These are phyloP conservation scores for Heliangelus exortis DNA, from an alignment of 2,797 vertebrate species.

Conservation along the genomic window DNA sequence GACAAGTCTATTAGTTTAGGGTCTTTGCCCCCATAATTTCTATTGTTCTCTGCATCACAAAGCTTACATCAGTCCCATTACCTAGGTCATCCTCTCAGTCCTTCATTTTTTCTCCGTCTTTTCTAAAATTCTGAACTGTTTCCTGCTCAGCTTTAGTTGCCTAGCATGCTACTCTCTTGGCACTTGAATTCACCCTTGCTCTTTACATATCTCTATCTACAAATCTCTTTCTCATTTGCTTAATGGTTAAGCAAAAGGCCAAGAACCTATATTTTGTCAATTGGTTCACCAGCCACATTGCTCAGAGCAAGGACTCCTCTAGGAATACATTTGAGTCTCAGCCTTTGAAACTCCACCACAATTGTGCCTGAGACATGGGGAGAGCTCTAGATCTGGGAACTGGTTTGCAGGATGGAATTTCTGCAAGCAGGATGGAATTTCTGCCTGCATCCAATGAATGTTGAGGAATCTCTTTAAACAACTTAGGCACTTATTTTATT, in stretches of 20 bases:
- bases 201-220: neutral
- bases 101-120: neutral
- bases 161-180: neutral
- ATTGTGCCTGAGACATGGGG: neutral
- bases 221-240: neutral
- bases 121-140: neutral
- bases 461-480: neutral
- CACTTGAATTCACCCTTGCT: neutral
- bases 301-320: neutral
- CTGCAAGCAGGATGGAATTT: neutral
- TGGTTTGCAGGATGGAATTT: neutral
- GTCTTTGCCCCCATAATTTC: neutral
- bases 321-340: neutral
- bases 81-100: neutral
- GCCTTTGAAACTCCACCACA: neutral
- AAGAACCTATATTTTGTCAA: neutral
- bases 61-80: neutral
- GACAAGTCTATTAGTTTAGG: neutral
- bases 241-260: neutral
- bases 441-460: neutral
- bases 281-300: neutral
- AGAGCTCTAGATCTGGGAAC: neutral
- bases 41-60: neutral
- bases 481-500: neutral
- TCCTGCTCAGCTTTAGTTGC: neutral